phyloP scores from a whole-genome alignment of 35 echinoderm and acorn worm genomes.

The Apostichopus parvimensis region DNA sequence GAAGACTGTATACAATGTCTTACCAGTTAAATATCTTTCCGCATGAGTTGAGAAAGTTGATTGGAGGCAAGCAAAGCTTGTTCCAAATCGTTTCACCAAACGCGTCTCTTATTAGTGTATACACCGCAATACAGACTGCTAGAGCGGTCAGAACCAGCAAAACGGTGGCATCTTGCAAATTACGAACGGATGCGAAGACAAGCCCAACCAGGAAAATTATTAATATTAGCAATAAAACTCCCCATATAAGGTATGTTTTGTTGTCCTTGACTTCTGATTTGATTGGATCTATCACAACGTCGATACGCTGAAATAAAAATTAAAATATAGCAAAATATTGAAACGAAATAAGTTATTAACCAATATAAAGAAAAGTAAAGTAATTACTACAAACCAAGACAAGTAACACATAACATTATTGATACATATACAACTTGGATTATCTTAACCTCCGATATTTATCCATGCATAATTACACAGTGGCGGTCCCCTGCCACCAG shows the following conservation, averaged over 20 bases:
- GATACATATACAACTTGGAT: too few relatives aligned
- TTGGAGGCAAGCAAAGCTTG: background rate
- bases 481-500: too few relatives aligned
- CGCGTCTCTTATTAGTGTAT: background rate
- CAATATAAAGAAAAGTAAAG: too few relatives aligned
- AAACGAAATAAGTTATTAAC: too few relatives aligned
- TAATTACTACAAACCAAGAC: too few relatives aligned
- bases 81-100: constrained; percentile 11
- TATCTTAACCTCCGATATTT: too few relatives aligned
- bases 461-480: too few relatives aligned
- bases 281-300: background rate
- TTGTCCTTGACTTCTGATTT: constrained; percentile 27
- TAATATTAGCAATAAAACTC: constrained; percentile 17
- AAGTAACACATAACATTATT: too few relatives aligned
- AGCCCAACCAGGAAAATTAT: constrained; percentile 51
- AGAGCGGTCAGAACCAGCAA: background rate
- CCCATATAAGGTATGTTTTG: background rate
- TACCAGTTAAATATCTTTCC: constrained; percentile 78
- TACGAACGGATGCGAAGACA: constrained; percentile 58
- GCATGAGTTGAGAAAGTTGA: background rate
- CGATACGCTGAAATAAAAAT: background rate
- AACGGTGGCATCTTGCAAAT: background rate
- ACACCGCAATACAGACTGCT: background rate
- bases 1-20: background rate
- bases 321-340: too few relatives aligned